Base-by-base conservation (phyloP, 1,140 invertebrate genomes). In the Drosophila lini region DNA sequence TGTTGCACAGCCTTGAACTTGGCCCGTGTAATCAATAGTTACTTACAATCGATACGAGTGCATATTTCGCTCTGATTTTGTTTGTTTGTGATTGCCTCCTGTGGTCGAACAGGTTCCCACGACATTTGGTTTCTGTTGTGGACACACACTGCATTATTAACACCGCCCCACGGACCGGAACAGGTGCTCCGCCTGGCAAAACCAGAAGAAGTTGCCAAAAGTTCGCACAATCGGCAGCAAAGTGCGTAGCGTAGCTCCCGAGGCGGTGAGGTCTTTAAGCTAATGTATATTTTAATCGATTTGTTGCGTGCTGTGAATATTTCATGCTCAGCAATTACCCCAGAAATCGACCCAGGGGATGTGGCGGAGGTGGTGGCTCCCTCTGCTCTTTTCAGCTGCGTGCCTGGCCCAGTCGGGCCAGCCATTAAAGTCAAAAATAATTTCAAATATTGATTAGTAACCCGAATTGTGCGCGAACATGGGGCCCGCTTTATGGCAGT, bases 211-310 rank as follows among this genome's bases (percentile, higher is more conserved):
- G 58, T 76, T 68, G 59, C 44, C 41, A 65, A 79, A 75, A 76
- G n/a, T 47, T 69, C 50, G 31, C 50, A 57, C 34, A 71, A 48
- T 42, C 31, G n/a, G 31, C 45, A 63, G 53, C 68, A 47, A 28
- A 60, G 28, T 48, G 25, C 31, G 19, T 53, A 32, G 19, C 31
- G 19, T 53, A 32, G 50, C 28, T 31, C 38, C 59, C 34, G 3
- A 25, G 44, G 71, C 16, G 38, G 16, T 2, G 52, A 47, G 53
- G 63, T 71, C 76, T 78, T 74, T 61, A 50, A 42, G 61, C 61
- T 65, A 89, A 88, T 74, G 75, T 74, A 63, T 80, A 76, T 69
- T 86, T 77, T 89, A 89, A 89, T 89, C 84, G 84, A 89, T 89
- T 89, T 74, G 71, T 89, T 89, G 84, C 84, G 84, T 89, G 84